A percentile compares a stretch with the other conserved stretches of the same genome.
phyloP scores from a whole-genome alignment of 2,113 vertebrate species.

The Chionomys nivalis region DNA sequence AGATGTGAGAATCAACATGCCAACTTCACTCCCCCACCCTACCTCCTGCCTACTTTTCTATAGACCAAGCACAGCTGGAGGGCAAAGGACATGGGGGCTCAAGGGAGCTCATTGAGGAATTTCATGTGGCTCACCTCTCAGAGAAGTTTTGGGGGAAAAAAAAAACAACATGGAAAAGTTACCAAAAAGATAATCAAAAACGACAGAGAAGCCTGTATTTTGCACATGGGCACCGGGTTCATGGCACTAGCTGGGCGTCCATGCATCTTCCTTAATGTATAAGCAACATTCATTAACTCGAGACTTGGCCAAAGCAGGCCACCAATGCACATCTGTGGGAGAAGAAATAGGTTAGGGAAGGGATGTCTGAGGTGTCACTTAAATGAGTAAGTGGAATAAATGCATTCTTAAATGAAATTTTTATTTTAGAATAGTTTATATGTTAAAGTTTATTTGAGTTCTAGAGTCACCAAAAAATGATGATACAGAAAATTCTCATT shows the following conservation, averaged over 20 bases:
- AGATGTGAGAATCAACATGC: neutral
- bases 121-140: neutral
- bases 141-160: neutral
- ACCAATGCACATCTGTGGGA: neutral
- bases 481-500: neutral
- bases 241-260: neutral
- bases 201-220: neutral
- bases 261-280: rapidly evolving
- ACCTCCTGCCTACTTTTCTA: neutral
- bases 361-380: neutral
- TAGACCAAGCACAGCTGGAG: neutral
- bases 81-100: neutral
- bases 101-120: neutral
- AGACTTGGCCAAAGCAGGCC: neutral
- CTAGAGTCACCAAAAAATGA: neutral
- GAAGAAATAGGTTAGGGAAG: neutral
- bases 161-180: neutral
- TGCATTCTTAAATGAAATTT: neutral
- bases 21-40: rapidly evolving
- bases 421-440: constrained; percentile 13
- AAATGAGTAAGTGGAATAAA: neutral
- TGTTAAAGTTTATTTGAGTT: neutral
- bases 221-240: neutral
- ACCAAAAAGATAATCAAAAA: neutral
- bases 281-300: neutral